These are phyloP conservation scores for Eupithecia vulgata DNA, from an alignment of 2,888 invertebrate species.

Conservation along the genomic window DNA sequence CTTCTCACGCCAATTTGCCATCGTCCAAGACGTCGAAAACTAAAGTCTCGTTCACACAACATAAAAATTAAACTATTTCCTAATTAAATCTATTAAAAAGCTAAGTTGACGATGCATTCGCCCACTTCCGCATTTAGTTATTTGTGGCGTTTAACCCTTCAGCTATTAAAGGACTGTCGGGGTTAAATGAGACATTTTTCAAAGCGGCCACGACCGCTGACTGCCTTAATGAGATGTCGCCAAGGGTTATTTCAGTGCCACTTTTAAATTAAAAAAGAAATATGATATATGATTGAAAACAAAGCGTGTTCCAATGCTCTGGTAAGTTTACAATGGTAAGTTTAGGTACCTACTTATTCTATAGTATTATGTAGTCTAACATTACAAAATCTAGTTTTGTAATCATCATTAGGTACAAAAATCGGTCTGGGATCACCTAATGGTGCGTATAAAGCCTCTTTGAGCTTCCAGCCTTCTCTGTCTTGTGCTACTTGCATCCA, in stretches of 20 bases:
- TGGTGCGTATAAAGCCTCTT: background rate
- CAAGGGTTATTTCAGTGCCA: conserved; percentile 76
- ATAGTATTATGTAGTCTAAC: background rate
- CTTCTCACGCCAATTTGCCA: conserved; percentile 78
- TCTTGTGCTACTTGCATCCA: too few species aligned
- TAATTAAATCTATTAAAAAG: conserved; percentile 83
- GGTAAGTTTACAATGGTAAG: conserved; percentile 21
- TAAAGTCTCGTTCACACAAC: conserved; percentile 58
- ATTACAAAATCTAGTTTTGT: background rate
- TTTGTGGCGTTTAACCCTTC: conserved; percentile 82
- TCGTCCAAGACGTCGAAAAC: conserved; percentile 62
- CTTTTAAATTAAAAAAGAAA: conserved; percentile 46
- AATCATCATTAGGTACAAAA: background rate
- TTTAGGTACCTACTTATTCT: too few species aligned
- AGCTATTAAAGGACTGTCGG: conserved; percentile 78
- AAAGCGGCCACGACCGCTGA: conserved; percentile 73
- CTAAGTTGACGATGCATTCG: conserved; percentile 62
- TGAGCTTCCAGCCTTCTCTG: too few species aligned
- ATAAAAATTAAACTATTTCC: conserved; percentile 82
- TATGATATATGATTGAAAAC: conserved; percentile 61
- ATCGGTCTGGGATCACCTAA: background rate
- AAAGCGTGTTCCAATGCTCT: conserved; percentile 45
- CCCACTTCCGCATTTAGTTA: conserved; percentile 79
- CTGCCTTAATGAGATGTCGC: conserved; percentile 82
- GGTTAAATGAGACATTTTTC: conserved; percentile 84